These are phyloP conservation scores for Scomberomorus guttatus DNA, from an alignment of 2,797 vertebrate species.

Conservation along the genomic window DNA sequence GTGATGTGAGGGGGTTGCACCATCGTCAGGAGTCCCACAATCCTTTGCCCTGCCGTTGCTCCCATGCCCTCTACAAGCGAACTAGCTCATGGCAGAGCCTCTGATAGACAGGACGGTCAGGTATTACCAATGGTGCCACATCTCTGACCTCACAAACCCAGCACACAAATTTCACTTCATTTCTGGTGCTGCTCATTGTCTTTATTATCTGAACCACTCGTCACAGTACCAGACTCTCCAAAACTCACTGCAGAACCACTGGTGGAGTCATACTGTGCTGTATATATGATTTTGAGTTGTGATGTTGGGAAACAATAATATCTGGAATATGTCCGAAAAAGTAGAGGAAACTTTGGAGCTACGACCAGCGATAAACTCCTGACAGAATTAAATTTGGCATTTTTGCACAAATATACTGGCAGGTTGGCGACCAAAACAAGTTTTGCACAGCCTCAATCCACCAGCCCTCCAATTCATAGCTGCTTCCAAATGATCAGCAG, in stretches of 20 bases:
- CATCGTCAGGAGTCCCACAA: slow-evolving; percentile 8
- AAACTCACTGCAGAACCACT: neutral
- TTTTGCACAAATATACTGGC: neutral
- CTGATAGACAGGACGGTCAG: slow-evolving; percentile 43
- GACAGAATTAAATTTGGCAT: too few species aligned
- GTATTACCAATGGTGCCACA: slow-evolving; percentile 2
- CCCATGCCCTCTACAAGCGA: slow-evolving; percentile 47
- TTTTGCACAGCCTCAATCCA: neutral
- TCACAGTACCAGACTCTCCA: too few species aligned
- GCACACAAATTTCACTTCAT: neutral
- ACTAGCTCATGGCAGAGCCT: slow-evolving; percentile 66
- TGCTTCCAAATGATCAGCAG: too few species aligned
- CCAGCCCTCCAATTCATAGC: too few species aligned
- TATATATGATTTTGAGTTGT: too few species aligned
- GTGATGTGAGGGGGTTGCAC: neutral
- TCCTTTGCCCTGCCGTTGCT: slow-evolving; percentile 56
- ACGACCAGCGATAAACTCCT: too few species aligned
- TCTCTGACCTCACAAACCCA: slow-evolving; percentile 1
- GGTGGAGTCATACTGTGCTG: too few species aligned
- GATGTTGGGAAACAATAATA: too few species aligned
- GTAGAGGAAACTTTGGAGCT: too few species aligned
- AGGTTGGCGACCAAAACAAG: neutral
- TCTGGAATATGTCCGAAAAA: neutral
- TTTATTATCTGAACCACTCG: neutral
- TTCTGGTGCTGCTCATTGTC: slow-evolving; percentile 3